A percentile compares a stretch with the other conserved stretches of the same genome.
These are phyloP conservation scores for Nycteola revayana DNA, from an alignment of 2,888 invertebrate genomes.

Conservation along the genomic window DNA sequence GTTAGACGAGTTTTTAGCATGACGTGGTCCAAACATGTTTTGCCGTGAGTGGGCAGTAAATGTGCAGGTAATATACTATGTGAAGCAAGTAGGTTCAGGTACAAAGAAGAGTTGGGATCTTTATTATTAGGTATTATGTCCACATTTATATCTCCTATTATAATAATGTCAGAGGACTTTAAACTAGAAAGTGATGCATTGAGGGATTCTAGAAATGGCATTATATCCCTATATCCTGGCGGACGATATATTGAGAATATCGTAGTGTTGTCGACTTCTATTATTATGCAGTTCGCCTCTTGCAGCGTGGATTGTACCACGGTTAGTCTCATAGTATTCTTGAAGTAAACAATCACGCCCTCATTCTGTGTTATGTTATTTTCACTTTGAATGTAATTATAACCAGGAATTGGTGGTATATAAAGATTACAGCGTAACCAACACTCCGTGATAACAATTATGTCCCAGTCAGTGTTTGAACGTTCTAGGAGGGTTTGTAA, in stretches of 20 bases:
- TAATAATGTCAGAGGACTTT: slow-evolving; percentile 1
- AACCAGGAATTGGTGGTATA: not conserved
- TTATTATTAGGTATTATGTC: no score
- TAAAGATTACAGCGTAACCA: not conserved
- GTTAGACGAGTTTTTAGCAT: slow-evolving; percentile 2
- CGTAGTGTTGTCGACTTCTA: slow-evolving; percentile 1
- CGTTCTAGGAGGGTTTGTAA: no score
- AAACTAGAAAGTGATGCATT: not conserved
- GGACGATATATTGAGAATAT: slow-evolving; percentile 3
- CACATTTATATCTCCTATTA: slow-evolving; percentile 5
- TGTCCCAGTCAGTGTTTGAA: not conserved
- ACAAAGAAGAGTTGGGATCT: no score
- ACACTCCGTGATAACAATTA: not conserved
- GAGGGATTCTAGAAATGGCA: slow-evolving; percentile 2
- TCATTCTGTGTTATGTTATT: slow-evolving; percentile 1
- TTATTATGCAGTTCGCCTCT: slow-evolving; percentile 2
- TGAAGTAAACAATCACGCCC: slow-evolving; percentile 1
- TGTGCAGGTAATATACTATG: slow-evolving; percentile 1
- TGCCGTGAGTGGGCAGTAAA: slow-evolving; percentile 1
- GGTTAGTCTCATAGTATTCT: not conserved
- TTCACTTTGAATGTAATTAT: not conserved
- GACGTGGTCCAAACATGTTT: slow-evolving; percentile 5
- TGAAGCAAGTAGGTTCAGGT: not conserved
- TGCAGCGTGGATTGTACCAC: not conserved
- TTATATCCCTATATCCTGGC: slow-evolving; percentile 1